Evolutionary conservation across 2,797 vertebrate species (phyloP).

Genomic region (Pagetopsis macropterus): DNA sequence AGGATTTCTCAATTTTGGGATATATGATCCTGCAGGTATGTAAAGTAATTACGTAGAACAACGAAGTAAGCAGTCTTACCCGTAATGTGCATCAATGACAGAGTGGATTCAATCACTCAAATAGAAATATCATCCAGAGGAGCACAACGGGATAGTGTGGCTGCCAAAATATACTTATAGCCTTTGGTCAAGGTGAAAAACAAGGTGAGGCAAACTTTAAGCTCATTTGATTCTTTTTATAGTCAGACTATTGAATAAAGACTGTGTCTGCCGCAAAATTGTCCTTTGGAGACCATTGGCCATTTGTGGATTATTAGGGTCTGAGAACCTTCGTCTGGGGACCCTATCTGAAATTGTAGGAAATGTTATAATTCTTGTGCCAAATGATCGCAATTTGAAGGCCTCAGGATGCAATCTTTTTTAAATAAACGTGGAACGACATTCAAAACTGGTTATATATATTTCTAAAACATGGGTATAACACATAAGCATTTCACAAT

Average conservation of each 20-base stretch:
- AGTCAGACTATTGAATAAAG: constrained; percentile 45
- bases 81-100: constrained; percentile 18
- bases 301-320: constrained; percentile 46
- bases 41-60: constrained; percentile 43
- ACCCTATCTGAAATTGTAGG: no score
- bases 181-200: constrained; percentile 40
- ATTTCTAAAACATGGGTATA: no score
- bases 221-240: constrained; percentile 45
- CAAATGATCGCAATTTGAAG: no score
- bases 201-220: constrained; percentile 37
- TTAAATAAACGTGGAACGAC: no score
- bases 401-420: no score
- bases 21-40: constrained; percentile 23
- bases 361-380: no score
- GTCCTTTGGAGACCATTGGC: constrained; percentile 48
- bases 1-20: constrained; percentile 33
- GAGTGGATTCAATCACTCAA: constrained; percentile 26
- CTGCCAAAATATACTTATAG: constrained; percentile 23
- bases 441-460: no score
- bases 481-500: no score
- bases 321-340: no score
- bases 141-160: constrained; percentile 3
- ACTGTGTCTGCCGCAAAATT: constrained; percentile 47
- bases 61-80: constrained; percentile 21
- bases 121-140: constrained; percentile 6